A percentile compares a stretch with the other conserved stretches of the same genome.
These are phyloP conservation scores for Nycticebus coucang DNA, from an alignment of 2,113 vertebrate genomes.

Conservation along the genomic window DNA sequence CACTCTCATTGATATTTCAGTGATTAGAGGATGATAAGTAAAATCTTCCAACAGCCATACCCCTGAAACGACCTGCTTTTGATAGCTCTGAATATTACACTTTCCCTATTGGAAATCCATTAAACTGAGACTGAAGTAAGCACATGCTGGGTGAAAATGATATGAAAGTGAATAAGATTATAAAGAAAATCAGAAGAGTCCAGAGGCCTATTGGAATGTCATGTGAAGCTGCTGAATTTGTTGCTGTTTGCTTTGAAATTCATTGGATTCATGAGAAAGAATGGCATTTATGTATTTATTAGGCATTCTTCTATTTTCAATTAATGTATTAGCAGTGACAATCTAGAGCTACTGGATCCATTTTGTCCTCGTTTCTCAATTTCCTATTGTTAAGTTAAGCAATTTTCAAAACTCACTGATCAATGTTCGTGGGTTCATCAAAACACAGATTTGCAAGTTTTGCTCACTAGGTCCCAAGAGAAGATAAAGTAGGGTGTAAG, in stretches of 20 bases:
- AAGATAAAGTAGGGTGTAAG: neutral
- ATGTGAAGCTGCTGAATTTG: neutral
- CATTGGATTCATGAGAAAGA: neutral
- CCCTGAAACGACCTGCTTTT: constrained; percentile 46
- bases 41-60: constrained; percentile 53
- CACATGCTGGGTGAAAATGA: constrained; percentile 62
- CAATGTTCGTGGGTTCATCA: neutral
- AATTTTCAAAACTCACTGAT: neutral
- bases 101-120: constrained; percentile 71
- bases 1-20: constrained; percentile 62
- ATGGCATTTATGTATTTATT: neutral
- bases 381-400: neutral
- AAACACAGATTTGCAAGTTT: neutral
- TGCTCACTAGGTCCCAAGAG: neutral
- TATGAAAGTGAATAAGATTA: constrained; percentile 38
- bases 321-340: neutral
- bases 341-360: neutral
- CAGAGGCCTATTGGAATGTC: neutral
- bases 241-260: constrained; percentile 7
- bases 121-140: constrained; percentile 59
- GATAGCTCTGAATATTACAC: constrained; percentile 49
- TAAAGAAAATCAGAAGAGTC: constrained; percentile 19
- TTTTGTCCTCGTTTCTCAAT: neutral
- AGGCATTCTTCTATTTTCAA: neutral
- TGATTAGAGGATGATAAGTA: constrained; percentile 56